A percentile compares a stretch with the other conserved stretches of the same genome.
These are phyloP conservation scores for Cryptotis parvus DNA, from an alignment of 2,113 vertebrate genomes.

Conservation along the genomic window DNA sequence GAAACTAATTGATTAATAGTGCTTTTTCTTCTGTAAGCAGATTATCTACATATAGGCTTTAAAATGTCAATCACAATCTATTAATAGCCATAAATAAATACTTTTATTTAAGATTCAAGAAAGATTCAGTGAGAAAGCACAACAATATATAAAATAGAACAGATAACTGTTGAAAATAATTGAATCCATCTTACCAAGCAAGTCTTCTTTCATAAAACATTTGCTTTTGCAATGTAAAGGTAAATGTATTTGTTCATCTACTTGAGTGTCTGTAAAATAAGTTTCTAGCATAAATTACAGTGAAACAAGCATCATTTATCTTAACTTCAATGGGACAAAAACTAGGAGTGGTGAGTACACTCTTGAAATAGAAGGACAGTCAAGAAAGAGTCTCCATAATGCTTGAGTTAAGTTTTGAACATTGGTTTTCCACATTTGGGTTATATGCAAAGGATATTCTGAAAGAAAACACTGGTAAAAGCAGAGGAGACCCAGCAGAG, in stretches of 20 bases:
- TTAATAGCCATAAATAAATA: background rate
- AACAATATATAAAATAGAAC: background rate
- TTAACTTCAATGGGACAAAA: background rate
- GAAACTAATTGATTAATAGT: background rate
- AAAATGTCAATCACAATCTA: background rate
- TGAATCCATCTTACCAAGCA: background rate
- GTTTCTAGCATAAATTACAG: background rate
- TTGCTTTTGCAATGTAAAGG: background rate
- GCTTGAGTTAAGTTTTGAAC: background rate
- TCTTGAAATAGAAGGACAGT: background rate
- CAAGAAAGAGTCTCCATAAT: background rate
- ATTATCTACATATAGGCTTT: background rate
- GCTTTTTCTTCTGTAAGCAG: background rate
- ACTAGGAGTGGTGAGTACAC: background rate
- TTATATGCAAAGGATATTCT: background rate
- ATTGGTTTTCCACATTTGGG: background rate
- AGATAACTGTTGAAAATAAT: background rate
- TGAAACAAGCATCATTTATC: background rate
- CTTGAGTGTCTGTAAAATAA: background rate
- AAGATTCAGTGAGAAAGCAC: too few species aligned
- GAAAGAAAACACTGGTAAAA: background rate
- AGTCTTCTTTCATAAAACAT: constrained; percentile 8
- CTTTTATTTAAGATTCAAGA: background rate
- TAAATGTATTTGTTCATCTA: background rate
- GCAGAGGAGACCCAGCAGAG: background rate